phyloP scores from a whole-genome alignment of 2,113 vertebrate genomes.

The Podarcis muralis region DNA sequence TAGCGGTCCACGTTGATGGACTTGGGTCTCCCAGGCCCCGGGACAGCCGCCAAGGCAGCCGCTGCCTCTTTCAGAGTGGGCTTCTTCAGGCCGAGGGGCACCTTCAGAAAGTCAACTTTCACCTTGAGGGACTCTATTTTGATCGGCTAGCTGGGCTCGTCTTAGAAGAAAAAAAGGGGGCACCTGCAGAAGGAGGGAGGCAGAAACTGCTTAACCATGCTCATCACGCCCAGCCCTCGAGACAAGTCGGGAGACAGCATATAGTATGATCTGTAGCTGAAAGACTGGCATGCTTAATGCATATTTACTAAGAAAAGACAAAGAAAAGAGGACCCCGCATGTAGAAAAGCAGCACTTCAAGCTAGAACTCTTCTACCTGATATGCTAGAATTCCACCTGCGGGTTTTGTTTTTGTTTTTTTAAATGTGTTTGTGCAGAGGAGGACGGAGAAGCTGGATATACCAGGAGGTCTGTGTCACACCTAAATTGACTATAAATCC shows the following conservation, averaged over 20 bases:
- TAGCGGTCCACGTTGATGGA: constrained; percentile 69
- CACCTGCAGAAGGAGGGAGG: constrained; percentile 24
- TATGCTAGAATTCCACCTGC: no score
- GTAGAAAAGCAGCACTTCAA: no score
- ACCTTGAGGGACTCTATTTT: constrained; percentile 99
- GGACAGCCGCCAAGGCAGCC: constrained; percentile 74
- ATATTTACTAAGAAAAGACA: no score
- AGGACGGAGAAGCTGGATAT: no score
- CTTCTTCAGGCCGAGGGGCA: constrained; percentile 88
- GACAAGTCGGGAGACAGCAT: no score
- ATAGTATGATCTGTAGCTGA: not conserved
- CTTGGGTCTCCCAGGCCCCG: constrained; percentile 70
- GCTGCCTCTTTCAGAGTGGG: constrained; percentile 76
- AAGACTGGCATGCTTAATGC: not conserved
- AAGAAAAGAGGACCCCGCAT: no score
- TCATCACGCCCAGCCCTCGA: not conserved
- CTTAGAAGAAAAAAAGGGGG: constrained; percentile 72
- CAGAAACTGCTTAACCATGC: not conserved
- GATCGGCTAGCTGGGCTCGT: constrained; percentile 76
- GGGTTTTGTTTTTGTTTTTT: no score
- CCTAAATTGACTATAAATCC: no score
- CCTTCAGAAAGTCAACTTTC: constrained; percentile 93
- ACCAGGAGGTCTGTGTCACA: no score
- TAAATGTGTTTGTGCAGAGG: no score
- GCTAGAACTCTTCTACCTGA: no score